Base-by-base conservation (phyloP, 2,888 invertebrate species). In the Drosophila pullipes region DNA sequence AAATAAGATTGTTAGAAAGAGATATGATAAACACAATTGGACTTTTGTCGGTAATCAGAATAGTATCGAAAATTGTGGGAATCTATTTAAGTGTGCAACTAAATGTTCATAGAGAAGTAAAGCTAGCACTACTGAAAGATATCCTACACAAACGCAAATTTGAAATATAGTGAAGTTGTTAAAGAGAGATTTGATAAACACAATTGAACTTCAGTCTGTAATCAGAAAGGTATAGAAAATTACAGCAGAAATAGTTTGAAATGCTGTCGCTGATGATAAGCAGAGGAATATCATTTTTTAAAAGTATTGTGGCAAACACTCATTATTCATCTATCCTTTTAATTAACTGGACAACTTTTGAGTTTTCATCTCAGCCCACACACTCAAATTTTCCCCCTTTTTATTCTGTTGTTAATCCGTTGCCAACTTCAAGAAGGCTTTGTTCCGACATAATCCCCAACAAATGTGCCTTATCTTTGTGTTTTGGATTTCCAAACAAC, bases 391-490 rank as follows among this genome's bases (percentile, higher is more conserved):
- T 59, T 60, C 60, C 16, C 57, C 55, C 65, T 52, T 49, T 41
- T 30, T 22, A 16, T 7, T 33, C 16, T 71, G 37, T 52, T 66
- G 35, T 58, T 60, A 65, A 39, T 5, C 13, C 52, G 2, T 57
- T 33, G 50, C 57, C 50, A 65, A 47, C 61, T 72, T 61, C 37
- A 53, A 37, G 54, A 53, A 59, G 59, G 53, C 49, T 69, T 70
- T 74, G 69, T 76, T 66, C 60, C 60, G 68, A 62, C 44, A 52
- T 84, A 86, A 87, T 82, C 78, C 81, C 66, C 76, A 63, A 66
- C 68, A 84, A 86, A 71, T 89, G 89, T 82, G 87, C 73, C 82
- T 84, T 84, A 84, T 85, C 85, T 84, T 66, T 78, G 79, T 61
- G 73, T 70, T 77, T 68, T 69, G 79, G 76, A 72, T 86, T 81